phyloP scores from a whole-genome alignment of 2,888 invertebrate species.

The Cynaeus angustus region DNA sequence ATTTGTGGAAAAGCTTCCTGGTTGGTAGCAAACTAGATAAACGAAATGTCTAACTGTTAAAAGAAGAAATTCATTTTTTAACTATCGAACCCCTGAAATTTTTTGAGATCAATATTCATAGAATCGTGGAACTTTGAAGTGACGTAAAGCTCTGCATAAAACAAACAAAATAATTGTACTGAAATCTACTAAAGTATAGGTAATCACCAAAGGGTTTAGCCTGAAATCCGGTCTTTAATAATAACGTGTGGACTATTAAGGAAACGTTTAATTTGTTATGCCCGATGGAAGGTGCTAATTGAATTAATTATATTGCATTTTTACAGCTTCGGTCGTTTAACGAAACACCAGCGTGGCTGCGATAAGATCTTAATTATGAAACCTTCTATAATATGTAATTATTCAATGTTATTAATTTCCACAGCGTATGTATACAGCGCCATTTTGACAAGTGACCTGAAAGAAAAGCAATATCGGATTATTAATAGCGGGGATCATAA shows the following conservation, averaged over 20 bases:
- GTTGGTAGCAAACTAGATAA: background rate
- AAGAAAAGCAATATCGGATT: conserved; percentile 34
- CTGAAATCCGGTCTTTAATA: conserved; percentile 7
- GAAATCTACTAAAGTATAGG: no score
- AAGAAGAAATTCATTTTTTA: no score
- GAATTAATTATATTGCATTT: conserved; percentile 44
- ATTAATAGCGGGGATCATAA: conserved; percentile 38
- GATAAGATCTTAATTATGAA: conserved; percentile 44
- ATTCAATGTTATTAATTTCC: conserved; percentile 42
- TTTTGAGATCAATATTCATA: no score
- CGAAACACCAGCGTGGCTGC: conserved; percentile 22
- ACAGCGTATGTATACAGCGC: conserved; percentile 8
- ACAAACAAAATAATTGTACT: no score
- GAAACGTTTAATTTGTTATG: conserved; percentile 42
- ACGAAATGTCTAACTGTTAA: background rate
- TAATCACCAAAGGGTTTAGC: background rate
- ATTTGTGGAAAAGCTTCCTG: background rate
- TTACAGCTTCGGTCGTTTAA: conserved; percentile 23
- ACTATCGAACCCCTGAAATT: no score
- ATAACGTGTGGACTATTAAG: conserved; percentile 33
- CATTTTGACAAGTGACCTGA: conserved; percentile 38
- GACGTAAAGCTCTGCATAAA: no score
- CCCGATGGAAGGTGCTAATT: conserved; percentile 40
- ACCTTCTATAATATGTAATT: conserved; percentile 38
- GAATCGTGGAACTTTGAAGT: no score